Evolutionary conservation across 2,797 vertebrate species (phyloP), one percentile per base, ranked within the genome.

Genomic region (Coregonus ussuriensis): DNA sequence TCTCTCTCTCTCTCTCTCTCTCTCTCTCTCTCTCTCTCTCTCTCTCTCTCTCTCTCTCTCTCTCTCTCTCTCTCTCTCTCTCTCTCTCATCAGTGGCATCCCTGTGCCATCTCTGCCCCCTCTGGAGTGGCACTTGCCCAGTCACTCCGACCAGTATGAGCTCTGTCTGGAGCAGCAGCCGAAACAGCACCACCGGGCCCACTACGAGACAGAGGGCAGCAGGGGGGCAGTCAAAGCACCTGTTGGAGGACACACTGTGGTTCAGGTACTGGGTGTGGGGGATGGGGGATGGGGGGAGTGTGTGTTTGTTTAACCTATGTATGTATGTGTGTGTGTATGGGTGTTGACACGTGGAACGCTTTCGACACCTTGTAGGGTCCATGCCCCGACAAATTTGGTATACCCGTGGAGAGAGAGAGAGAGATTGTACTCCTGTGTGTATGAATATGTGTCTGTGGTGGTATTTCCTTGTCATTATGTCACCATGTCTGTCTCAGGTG

Each of bases 151-250:
- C 74, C 96, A 97, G 84, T 99, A 98, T 0, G 96, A 98, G 80
- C 94, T 99, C 74, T 92, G 95, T 79, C 96, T 99, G 0, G 97
- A 99, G 74, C 95, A 99, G 72, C 98, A 99, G 89, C 98, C 98
- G 11, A 99, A 98, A 84, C 97, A 97, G 0, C 98, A 99, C 76
- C 98, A 99, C 93, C 95, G 98, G 4, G 98, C 98, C 0, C 98
- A 99, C 90, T 99, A 99, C 0, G 98, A 99, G 93, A 99, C 98
- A 0, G 98, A 99, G 90, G 98, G 98, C 4, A 99, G 98, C 87
- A 91, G 98, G 0, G 98, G 98, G 0, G 98, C 98, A 0, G 98
- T 99, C 83, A 99, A 99, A 85, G 97, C 98, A 0, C 95, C 95
- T 0, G 98, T 95, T 0, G 98, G 97, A 65, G 96, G 98, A 37